Base-by-base conservation (phyloP, 64 coral and sea anemone genomes). In the Exaiptasia diaphana region DNA sequence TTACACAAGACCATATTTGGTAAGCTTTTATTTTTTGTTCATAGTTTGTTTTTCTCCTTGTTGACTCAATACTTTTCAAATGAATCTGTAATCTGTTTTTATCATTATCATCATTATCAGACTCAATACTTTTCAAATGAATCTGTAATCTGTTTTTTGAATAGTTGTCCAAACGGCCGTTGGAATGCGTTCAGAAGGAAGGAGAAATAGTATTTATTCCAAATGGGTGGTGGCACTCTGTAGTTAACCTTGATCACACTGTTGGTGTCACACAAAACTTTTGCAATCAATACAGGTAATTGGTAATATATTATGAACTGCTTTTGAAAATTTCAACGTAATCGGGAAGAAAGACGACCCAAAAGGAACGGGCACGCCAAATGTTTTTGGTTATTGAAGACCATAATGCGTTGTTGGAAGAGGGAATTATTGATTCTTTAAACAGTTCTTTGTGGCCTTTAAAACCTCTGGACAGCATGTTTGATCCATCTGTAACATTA, bases 141-240 rank as follows among this genome's bases (percentile, higher is more conserved):
- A n/a, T n/a, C n/a, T n/a, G n/a, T n/a, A 8, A 62, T 21, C 23
- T 65, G 4, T 65, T 37, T 12, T 9, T 37, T 18, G 32, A 4
- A 20, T 20, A 65, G 61, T 65, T 20, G 32, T 36, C 65, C 27
- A 87, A 87, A 31, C 68, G 82, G 38, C 83, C 90, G 18, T 38
- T 75, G 0, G 90, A 93, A 53, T 93, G 90, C 64, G 84, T 93
- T 4, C 90, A 93, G 53, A 81, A 82, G 20, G 61, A 76, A 17
- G 83, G 90, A 26, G 90, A 93, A 24, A 87, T 93, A 24, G 69
- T 93, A n/a, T 93, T 87, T 13, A 87, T 93, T 10, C 90, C 90
- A 0, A 93, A 77, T 52, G 90, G 90, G 18, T 93, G 90, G 90
- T 93, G 84, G 83, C 90, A 93, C 46, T 71, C 75, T n/a, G 90